Evolutionary conservation across 2,888 invertebrate species (phyloP).

Genomic region (Anagyrus pseudococci): DNA sequence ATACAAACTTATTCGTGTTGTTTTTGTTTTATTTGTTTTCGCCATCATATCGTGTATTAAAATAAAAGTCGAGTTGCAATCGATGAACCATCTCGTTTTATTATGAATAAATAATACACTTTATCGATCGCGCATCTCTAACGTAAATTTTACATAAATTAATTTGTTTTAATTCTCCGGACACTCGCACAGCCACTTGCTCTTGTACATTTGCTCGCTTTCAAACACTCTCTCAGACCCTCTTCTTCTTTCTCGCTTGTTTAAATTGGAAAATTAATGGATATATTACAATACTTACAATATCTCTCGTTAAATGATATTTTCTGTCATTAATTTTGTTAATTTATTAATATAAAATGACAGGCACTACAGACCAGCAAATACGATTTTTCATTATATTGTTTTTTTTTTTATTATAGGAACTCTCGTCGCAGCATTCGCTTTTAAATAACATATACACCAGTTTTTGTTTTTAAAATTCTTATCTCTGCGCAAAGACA

Average conservation of each 20-base stretch:
- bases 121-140: conserved; percentile 28
- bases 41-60: conserved; percentile 29
- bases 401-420: conserved; percentile 38
- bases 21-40: conserved; percentile 21
- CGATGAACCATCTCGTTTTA: conserved; percentile 27
- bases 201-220: conserved; percentile 3
- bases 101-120: conserved; percentile 36
- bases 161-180: conserved; percentile 20
- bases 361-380: conserved; percentile 46
- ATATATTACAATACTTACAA: conserved; percentile 49
- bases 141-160: conserved; percentile 31
- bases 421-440: conserved; percentile 40
- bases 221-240: conserved; percentile 16
- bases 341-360: conserved; percentile 44
- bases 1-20: conserved; percentile 33
- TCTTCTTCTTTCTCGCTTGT: conserved; percentile 29
- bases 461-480: background rate
- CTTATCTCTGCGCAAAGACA: conserved; percentile 3
- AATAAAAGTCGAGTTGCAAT: conserved; percentile 36
- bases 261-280: conserved; percentile 46
- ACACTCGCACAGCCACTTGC: background rate
- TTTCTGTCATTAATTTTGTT: conserved; percentile 40
- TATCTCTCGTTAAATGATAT: conserved; percentile 42
- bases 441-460: conserved; percentile 30
- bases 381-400: conserved; percentile 31